Conservation (phyloP, 2,113 vertebrate genomes). For the Paratilapia polleni region DNA sequence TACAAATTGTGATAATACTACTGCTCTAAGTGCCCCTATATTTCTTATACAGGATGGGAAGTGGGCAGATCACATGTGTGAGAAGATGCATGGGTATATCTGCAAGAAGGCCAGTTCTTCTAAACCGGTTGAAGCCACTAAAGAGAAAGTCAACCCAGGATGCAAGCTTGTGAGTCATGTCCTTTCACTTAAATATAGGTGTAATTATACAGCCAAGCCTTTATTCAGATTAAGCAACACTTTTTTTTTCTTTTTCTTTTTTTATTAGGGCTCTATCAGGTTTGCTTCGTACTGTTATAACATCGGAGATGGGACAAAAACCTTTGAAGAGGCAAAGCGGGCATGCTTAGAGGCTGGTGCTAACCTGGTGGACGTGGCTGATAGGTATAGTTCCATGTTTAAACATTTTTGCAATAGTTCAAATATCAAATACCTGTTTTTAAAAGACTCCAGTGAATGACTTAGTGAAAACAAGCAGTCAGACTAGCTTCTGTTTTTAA, state of each 20-base stretch:
- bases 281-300: conserved; percentile 87
- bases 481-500: too few relatives aligned
- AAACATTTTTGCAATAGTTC: not conserved
- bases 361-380: conserved; percentile 82
- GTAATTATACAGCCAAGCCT: not conserved
- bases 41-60: conserved; percentile 82
- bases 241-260: not conserved
- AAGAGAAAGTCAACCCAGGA: conserved; percentile 78
- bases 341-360: conserved; percentile 79
- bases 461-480: too few relatives aligned
- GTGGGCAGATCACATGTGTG: conserved; percentile 91
- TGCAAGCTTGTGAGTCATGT: conserved; percentile 85
- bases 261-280: conserved; percentile 88
- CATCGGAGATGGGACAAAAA: conserved; percentile 82
- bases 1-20: not conserved
- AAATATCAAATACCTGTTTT: not conserved
- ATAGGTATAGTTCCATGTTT: conserved; percentile 81
- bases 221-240: not conserved
- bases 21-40: not conserved
- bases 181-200: not conserved
- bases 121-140: conserved; percentile 57
- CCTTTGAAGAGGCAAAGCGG: conserved; percentile 86
- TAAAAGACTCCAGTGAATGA: not conserved
- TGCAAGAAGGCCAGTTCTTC: conserved; percentile 86
- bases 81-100: conserved; percentile 86